A percentile compares a stretch with the other conserved stretches of the same genome.
These are phyloP conservation scores for Trimorus sp. DNA, from an alignment of 2,888 invertebrate species.

Conservation along the genomic window DNA sequence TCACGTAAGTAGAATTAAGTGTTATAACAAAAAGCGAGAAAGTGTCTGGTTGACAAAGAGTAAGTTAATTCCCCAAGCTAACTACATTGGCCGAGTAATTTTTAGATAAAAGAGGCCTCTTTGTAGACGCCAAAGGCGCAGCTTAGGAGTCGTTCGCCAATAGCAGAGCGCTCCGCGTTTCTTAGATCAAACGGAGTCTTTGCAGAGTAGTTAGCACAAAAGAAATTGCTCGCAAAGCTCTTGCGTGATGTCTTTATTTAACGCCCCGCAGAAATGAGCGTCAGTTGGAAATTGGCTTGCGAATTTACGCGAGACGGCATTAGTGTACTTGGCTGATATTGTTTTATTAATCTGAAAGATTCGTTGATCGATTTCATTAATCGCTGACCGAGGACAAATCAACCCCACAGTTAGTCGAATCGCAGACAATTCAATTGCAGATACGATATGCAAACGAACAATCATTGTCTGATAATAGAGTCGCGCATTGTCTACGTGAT, in stretches of 20 bases:
- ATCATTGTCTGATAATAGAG: constrained; percentile 51
- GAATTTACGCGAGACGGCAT: no score
- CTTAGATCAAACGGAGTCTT: constrained; percentile 46
- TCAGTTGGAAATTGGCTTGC: no score
- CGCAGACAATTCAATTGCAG: constrained; percentile 46
- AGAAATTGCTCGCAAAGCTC: constrained; percentile 23
- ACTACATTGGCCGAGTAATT: constrained; percentile 41
- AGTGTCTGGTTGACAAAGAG: background rate
- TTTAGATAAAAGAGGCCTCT: constrained; percentile 48
- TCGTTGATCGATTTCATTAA: no score
- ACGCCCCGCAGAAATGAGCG: no score
- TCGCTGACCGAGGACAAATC: constrained; percentile 36
- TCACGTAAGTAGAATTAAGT: no score
- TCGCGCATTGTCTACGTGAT: constrained; percentile 44
- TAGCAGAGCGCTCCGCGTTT: constrained; percentile 4
- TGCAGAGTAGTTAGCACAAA: constrained; percentile 45
- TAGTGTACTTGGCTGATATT: no score
- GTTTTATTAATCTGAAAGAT: no score
- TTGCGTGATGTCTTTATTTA: no score
- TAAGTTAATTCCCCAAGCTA: constrained; percentile 32
- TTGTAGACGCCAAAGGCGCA: constrained; percentile 21
- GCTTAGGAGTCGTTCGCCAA: constrained; percentile 16
- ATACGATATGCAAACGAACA: constrained; percentile 56
- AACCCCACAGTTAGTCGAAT: constrained; percentile 27
- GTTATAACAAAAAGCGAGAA: background rate